phyloP scores from a whole-genome alignment of 2,888 invertebrate species.

The Boloria selene region DNA sequence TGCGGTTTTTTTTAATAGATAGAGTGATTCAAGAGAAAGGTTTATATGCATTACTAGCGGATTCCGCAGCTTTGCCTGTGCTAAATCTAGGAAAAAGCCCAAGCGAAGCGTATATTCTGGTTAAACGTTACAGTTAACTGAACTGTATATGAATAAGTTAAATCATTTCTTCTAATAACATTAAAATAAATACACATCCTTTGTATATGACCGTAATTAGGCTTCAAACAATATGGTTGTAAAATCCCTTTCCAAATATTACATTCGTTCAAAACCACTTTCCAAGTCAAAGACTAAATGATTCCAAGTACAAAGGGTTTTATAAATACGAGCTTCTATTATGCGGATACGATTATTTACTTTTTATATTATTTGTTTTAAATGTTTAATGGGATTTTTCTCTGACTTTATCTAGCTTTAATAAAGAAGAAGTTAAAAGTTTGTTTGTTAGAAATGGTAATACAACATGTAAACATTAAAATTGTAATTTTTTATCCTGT shows the following conservation, averaged over 20 bases:
- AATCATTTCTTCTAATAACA: slow-evolving; percentile 1
- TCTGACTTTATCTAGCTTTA: no score
- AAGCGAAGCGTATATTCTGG: no score
- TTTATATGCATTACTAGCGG: no score
- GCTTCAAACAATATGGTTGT: slow-evolving; percentile 28
- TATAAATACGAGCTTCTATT: not conserved
- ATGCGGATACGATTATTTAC: not conserved
- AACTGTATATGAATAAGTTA: not conserved
- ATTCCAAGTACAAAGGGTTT: slow-evolving; percentile 1
- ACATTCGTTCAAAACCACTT: slow-evolving; percentile 29
- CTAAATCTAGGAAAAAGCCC: no score
- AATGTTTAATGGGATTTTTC: no score
- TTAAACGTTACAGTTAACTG: not conserved
- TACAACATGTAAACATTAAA: no score
- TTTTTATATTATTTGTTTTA: not conserved
- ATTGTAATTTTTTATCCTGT: no score
- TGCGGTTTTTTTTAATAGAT: no score
- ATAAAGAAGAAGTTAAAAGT: no score
- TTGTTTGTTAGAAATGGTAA: no score
- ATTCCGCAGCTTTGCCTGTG: no score
- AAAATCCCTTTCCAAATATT: slow-evolving; percentile 26
- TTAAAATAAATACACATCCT: not conserved
- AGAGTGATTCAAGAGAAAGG: no score
- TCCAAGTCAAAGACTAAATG: slow-evolving; percentile 1
- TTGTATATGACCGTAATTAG: slow-evolving; percentile 28